These are phyloP conservation scores for Neuroscelio doddi DNA, from an alignment of 2,888 invertebrate species.

Conservation along the genomic window DNA sequence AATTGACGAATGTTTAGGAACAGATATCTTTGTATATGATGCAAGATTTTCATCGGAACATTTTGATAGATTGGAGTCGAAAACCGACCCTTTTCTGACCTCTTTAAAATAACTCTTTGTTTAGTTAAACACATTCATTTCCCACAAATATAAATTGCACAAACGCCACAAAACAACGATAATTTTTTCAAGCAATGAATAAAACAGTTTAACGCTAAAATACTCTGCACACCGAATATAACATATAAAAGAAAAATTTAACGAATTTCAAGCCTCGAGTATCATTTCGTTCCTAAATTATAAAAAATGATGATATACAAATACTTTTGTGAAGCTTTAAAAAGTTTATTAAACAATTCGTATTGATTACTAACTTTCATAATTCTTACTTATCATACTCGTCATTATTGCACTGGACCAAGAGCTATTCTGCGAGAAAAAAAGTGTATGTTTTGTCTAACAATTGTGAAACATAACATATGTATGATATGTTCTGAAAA, in stretches of 20 bases:
- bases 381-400: conserved; percentile 18
- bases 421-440: conserved; percentile 18
- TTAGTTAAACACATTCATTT: no score
- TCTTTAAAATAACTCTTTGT: no score
- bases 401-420: conserved; percentile 28
- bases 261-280: not conserved
- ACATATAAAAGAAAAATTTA: not conserved
- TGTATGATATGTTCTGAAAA: conserved; percentile 41
- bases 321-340: no score
- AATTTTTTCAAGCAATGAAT: not conserved
- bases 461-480: conserved; percentile 19
- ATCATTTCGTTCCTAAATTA: not conserved
- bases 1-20: no score
- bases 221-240: not conserved
- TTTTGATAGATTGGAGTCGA: no score
- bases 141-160: no score
- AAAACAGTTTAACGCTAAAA: not conserved
- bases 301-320: not conserved
- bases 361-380: not conserved
- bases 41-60: no score
- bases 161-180: no score
- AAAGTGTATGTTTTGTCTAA: conserved; percentile 1
- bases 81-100: no score
- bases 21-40: no score
- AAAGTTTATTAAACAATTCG: no score